Evolutionary conservation across 2,888 invertebrate species (phyloP).

Genomic region (Leuctra nigra): DNA sequence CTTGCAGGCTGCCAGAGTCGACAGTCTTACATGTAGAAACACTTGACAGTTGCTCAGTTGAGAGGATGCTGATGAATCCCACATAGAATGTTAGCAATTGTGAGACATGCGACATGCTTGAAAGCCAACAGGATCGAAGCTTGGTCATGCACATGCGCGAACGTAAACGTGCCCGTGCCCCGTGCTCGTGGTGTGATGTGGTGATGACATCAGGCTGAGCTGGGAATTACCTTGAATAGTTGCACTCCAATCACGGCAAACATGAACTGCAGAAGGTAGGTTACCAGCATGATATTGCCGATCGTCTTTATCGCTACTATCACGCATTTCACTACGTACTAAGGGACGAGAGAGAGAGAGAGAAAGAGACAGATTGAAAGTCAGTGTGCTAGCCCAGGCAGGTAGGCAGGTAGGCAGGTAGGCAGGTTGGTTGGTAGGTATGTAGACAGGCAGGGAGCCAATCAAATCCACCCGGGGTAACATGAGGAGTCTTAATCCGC

Average conservation of each 20-base stretch:
- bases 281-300: slow-evolving; percentile 99
- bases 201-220: slow-evolving; percentile 2
- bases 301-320: slow-evolving; percentile 98
- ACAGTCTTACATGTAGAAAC: background rate
- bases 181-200: background rate
- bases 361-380: slow-evolving; percentile 31
- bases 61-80: too few species aligned
- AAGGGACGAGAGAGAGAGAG: slow-evolving; percentile 42
- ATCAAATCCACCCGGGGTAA: slow-evolving; percentile 24
- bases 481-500: background rate
- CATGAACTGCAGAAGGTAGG: slow-evolving; percentile 99
- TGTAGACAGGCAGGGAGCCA: slow-evolving; percentile 25
- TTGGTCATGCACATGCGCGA: background rate
- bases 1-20: background rate
- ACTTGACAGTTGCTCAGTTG: too few species aligned
- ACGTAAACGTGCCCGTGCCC: background rate
- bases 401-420: slow-evolving; percentile 27
- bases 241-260: slow-evolving; percentile 99
- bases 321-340: slow-evolving; percentile 99
- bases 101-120: too few species aligned
- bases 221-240: slow-evolving; percentile 87
- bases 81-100: too few species aligned
- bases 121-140: background rate
- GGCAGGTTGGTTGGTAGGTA: too few species aligned
- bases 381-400: slow-evolving; percentile 27